Percentiles rank a stretch among this genome's conserved stretches.
These are phyloP conservation scores for Cheilosia pagana DNA, from an alignment of 2,888 invertebrate genomes.

Conservation along the genomic window DNA sequence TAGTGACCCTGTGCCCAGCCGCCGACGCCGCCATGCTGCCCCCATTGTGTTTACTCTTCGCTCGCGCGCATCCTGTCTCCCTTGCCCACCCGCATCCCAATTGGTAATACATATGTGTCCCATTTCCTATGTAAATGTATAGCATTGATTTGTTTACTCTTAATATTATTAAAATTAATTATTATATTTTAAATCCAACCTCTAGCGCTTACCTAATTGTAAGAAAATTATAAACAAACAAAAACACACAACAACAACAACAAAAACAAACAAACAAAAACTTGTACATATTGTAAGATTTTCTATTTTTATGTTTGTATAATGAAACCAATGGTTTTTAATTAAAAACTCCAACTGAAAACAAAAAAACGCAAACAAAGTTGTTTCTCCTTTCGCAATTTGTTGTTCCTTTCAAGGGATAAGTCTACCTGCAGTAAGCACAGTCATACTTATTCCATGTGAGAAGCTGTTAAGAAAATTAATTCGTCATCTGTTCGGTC, in stretches of 20 bases:
- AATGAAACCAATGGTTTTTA: constrained; percentile 79
- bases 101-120: constrained; percentile 58
- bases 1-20: constrained; percentile 46
- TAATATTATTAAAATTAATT: constrained; percentile 70
- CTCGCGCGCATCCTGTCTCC: constrained; percentile 44
- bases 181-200: constrained; percentile 73
- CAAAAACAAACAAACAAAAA: constrained; percentile 75
- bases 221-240: constrained; percentile 73
- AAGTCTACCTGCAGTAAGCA: no score
- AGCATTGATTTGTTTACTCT: constrained; percentile 71
- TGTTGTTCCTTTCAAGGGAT: no score
- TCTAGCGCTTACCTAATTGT: constrained; percentile 73
- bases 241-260: constrained; percentile 56
- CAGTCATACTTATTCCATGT: no score
- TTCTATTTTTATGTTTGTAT: constrained; percentile 81
- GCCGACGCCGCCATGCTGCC: constrained; percentile 23
- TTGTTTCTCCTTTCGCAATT: background rate
- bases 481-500: no score
- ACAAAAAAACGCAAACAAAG: constrained; percentile 36
- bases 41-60: constrained; percentile 43
- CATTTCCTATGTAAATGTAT: constrained; percentile 73
- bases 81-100: constrained; percentile 43
- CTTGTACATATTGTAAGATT: constrained; percentile 81
- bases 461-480: no score
- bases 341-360: constrained; percentile 78